Evolutionary conservation across 2,888 invertebrate genomes (phyloP).

Genomic region (Drosophila lutescens): DNA sequence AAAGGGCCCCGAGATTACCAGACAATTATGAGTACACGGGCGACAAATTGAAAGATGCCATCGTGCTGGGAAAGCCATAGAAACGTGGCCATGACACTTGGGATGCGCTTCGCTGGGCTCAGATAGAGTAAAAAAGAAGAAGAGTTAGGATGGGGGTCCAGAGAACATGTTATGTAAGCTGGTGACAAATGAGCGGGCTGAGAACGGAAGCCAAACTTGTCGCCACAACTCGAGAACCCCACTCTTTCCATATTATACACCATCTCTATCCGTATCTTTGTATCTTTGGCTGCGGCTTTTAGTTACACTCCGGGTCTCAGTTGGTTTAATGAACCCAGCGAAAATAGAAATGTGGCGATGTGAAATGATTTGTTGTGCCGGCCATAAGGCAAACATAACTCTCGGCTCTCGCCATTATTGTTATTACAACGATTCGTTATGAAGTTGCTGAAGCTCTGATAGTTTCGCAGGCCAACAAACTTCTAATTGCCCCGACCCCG

Average conservation of each 20-base stretch:
- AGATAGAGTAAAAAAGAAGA: background rate
- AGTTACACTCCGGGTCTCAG: conserved; percentile 58
- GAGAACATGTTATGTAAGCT: conserved; percentile 39
- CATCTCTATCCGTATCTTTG: conserved; percentile 26
- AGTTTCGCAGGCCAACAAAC: conserved; percentile 69
- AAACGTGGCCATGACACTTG: conserved; percentile 61
- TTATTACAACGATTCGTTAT: conserved; percentile 72
- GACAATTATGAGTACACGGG: conserved; percentile 72
- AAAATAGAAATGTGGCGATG: conserved; percentile 55
- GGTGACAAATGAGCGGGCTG: conserved; percentile 61
- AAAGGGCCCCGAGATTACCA: conserved; percentile 48
- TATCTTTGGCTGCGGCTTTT: conserved; percentile 41
- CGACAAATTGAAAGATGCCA: conserved; percentile 72
- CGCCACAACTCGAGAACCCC: conserved; percentile 24
- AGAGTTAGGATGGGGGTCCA: conserved; percentile 1
- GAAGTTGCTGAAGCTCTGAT: conserved; percentile 25
- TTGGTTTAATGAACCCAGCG: conserved; percentile 79
- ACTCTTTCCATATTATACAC: conserved; percentile 14
- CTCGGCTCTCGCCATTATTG: conserved; percentile 48
- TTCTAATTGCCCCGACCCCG: conserved; percentile 64
- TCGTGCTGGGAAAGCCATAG: conserved; percentile 42
- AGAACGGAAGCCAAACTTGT: conserved; percentile 71
- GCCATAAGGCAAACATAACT: conserved; percentile 61
- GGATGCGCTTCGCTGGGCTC: conserved; percentile 63
- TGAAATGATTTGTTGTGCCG: conserved; percentile 72